These are phyloP conservation scores for Coregonus suidteri DNA, from an alignment of 2,797 vertebrate genomes.

Conservation along the genomic window DNA sequence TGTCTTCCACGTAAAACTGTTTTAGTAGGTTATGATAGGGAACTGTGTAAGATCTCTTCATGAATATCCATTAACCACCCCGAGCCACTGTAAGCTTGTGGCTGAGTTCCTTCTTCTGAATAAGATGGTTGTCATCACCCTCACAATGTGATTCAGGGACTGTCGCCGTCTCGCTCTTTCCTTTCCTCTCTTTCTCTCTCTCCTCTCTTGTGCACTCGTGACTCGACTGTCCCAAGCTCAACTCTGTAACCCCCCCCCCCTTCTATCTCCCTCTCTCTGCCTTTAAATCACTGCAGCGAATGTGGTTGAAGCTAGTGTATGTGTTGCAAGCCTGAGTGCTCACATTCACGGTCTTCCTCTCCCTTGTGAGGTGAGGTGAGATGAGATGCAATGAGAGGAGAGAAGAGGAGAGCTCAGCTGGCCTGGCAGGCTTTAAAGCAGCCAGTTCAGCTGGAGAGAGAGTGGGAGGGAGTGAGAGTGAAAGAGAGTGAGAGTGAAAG, in stretches of 20 bases:
- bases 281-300: constrained; percentile 44
- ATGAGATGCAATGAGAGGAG: neutral
- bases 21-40: no score
- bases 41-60: neutral
- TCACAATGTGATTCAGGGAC: constrained; percentile 23
- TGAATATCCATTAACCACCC: neutral
- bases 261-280: constrained; percentile 23
- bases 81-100: neutral
- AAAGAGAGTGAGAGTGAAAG: no score
- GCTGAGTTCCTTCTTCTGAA: constrained; percentile 10
- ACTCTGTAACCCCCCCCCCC: neutral
- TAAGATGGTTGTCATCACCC: constrained; percentile 23
- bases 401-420: constrained; percentile 61
- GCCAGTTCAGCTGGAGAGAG: neutral
- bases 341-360: constrained; percentile 51
- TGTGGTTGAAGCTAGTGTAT: constrained; percentile 38
- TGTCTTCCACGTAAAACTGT: no score
- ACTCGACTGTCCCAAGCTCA: neutral
- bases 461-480: no score
- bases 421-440: constrained; percentile 54
- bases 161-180: neutral
- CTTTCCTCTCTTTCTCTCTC: constrained; percentile 8
- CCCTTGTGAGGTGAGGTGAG: constrained; percentile 30
- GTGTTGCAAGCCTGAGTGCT: constrained; percentile 58
- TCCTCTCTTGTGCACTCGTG: constrained; percentile 8